These are phyloP conservation scores for Trachymyrmex cornetzi DNA, from an alignment of 1,140 invertebrate genomes.

Conservation along the genomic window DNA sequence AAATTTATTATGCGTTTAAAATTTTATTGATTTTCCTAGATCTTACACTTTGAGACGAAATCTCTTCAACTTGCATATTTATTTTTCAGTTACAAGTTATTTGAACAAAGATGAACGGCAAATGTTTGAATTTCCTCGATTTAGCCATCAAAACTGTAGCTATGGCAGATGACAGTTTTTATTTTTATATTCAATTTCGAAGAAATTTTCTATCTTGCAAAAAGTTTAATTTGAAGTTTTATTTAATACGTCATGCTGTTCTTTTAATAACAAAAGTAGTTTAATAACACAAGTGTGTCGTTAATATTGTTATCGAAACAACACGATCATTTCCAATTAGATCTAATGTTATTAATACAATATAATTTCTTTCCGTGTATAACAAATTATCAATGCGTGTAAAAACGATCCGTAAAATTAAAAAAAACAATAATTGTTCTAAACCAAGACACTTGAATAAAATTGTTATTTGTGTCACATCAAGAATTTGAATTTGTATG, in stretches of 20 bases:
- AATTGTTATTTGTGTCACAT: conserved; percentile 18
- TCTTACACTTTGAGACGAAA: not conserved
- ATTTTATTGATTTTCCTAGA: not conserved
- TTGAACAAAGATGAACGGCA: not conserved
- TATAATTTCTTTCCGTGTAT: not conserved
- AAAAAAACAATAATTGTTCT: not conserved
- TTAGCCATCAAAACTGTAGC: not conserved
- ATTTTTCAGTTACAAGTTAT: not conserved
- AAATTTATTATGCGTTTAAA: not conserved
- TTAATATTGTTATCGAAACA: not conserved
- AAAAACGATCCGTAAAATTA: not conserved
- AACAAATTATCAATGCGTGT: not conserved
- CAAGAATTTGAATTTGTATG: conserved; percentile 2
- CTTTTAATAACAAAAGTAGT: not conserved
- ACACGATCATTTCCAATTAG: not conserved
- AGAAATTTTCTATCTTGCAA: not conserved
- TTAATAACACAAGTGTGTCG: not conserved
- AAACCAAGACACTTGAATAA: conserved; percentile 13
- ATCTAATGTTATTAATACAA: not conserved
- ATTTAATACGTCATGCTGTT: not conserved
- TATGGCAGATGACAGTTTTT: not conserved
- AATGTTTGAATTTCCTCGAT: conserved; percentile 1
- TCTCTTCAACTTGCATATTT: not conserved
- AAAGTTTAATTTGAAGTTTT: not conserved
- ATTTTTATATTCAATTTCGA: not conserved